Conservation (phyloP, 2,888 invertebrate genomes). For the Pharmacophagus antenor region DNA sequence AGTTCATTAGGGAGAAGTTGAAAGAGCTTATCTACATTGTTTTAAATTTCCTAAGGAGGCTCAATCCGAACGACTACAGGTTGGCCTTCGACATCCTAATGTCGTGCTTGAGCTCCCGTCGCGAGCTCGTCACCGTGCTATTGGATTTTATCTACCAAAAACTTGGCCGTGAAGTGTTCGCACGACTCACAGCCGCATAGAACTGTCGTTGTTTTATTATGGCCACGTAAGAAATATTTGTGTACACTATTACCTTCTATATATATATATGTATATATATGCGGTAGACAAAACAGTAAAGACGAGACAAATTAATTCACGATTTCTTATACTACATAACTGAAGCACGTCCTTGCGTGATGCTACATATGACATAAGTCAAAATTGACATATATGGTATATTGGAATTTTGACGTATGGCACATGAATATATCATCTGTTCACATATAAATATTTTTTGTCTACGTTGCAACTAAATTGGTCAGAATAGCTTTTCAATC, state of each 20-base stretch:
- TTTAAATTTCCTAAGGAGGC: slow-evolving; percentile 55
- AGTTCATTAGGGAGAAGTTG: slow-evolving; percentile 50
- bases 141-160: slow-evolving; percentile 61
- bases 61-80: slow-evolving; percentile 54
- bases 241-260: not conserved
- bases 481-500: too few species aligned
- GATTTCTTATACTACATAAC: too few species aligned
- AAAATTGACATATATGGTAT: too few species aligned
- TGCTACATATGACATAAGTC: too few species aligned
- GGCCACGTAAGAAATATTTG: not conserved
- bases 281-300: too few species aligned
- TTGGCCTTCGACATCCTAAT: slow-evolving; percentile 55
- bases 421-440: too few species aligned
- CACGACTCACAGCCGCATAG: slow-evolving; percentile 40
- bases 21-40: slow-evolving; percentile 59
- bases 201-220: not conserved
- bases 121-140: slow-evolving; percentile 57
- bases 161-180: slow-evolving; percentile 54
- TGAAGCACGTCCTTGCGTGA: too few species aligned
- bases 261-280: too few species aligned
- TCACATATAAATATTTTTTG: too few species aligned
- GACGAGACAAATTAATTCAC: too few species aligned
- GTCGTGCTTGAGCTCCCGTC: slow-evolving; percentile 47
- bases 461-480: too few species aligned
- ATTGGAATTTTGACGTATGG: too few species aligned